Conservation (phyloP, 1,140 invertebrate genomes). For the Trichogramma pretiosum region DNA sequence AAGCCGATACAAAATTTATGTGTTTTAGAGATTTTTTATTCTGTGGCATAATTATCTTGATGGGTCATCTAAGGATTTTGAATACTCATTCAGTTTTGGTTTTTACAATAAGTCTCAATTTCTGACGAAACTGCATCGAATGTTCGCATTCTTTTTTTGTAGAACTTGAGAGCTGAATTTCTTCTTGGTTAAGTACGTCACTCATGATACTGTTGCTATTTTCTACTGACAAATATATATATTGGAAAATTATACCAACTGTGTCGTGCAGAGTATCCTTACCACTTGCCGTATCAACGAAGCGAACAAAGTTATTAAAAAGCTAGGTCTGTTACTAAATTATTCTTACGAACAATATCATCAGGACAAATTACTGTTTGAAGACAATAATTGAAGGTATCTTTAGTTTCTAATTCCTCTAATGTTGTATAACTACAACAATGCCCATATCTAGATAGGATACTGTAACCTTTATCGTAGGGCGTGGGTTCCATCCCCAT, state of each 20-base stretch:
- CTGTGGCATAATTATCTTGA: background rate
- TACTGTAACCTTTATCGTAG: too few relatives aligned
- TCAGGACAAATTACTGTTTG: conserved; percentile 20
- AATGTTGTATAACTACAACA: conserved; percentile 22
- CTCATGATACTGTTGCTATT: background rate
- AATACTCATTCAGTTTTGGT: conserved; percentile 19
- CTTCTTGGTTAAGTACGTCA: background rate
- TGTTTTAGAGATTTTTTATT: background rate
- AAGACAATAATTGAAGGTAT: conserved; percentile 9
- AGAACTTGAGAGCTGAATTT: conserved; percentile 31
- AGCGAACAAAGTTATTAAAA: conserved; percentile 37
- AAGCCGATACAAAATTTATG: conserved; percentile 17
- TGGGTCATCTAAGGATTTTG: conserved; percentile 8
- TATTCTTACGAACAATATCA: conserved; percentile 18
- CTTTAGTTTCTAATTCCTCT: conserved; percentile 28
- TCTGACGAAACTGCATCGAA: conserved; percentile 19
- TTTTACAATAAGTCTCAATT: conserved; percentile 22
- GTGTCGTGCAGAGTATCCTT: conserved; percentile 42
- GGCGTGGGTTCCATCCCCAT: too few relatives aligned
- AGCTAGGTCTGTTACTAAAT: conserved; percentile 27
- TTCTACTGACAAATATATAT: too few relatives aligned
- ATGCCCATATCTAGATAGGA: conserved; percentile 23
- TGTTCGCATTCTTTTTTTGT: conserved; percentile 20
- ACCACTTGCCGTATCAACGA: conserved; percentile 35
- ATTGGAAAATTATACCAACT: conserved; percentile 35